Conservation (phyloP, 2,888 invertebrate genomes). For the Neuroscelio doddi region DNA sequence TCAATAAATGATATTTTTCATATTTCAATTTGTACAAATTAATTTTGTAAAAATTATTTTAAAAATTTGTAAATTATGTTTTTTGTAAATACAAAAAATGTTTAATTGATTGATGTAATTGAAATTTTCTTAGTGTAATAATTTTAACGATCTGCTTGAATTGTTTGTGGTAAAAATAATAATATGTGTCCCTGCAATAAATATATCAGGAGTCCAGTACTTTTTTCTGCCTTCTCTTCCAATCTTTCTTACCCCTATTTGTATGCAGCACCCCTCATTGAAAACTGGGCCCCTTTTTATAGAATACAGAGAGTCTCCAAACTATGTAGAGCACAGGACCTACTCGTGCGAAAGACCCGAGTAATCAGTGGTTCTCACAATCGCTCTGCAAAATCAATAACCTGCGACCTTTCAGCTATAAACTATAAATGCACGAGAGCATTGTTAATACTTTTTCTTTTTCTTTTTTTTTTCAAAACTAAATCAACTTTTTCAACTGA, state of each 20-base stretch:
- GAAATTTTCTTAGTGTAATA: too few relatives aligned
- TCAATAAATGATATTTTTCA: too few relatives aligned
- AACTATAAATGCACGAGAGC: conserved; percentile 26
- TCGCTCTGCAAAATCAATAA: conserved; percentile 38
- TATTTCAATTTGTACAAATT: too few relatives aligned
- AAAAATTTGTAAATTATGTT: too few relatives aligned
- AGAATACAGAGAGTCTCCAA: conserved; percentile 36
- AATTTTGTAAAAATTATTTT: too few relatives aligned
- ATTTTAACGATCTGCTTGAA: too few relatives aligned
- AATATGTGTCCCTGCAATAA: conserved; percentile 67
- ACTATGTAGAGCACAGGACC: conserved; percentile 39
- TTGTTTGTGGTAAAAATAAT: conserved; percentile 68
- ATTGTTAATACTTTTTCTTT: conserved; percentile 17
- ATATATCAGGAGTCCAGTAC: conserved; percentile 54
- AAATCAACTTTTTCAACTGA: conserved; percentile 28
- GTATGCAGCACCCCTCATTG: conserved; percentile 23
- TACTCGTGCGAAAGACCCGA: conserved; percentile 43
- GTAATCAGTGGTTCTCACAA: conserved; percentile 47
- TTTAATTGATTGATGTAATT: too few relatives aligned
- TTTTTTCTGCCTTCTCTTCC: conserved; percentile 29
- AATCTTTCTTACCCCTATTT: conserved; percentile 13
- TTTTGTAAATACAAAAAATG: too few relatives aligned
- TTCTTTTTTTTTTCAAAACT: conserved; percentile 26
- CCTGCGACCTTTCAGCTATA: conserved; percentile 41
- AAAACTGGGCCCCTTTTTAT: conserved; percentile 26